Percentiles rank a stretch among this genome's conserved stretches.
Evolutionary conservation across 1,140 invertebrate species (phyloP).

Genomic region (Dendroctonus valens): DNA sequence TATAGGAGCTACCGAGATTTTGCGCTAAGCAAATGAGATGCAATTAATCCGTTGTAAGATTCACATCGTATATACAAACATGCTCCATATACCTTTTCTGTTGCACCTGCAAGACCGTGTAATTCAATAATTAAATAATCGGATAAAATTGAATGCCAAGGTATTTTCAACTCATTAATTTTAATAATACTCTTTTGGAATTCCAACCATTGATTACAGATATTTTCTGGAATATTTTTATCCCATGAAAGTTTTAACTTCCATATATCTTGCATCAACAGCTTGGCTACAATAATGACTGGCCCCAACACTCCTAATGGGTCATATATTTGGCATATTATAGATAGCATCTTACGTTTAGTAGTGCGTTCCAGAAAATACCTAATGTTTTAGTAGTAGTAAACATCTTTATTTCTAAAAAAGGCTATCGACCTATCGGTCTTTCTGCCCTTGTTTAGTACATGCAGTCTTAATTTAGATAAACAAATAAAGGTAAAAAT

Average conservation of each 20-base stretch:
- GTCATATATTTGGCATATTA: too few species aligned
- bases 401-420: too few species aligned
- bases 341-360: conserved; percentile 31
- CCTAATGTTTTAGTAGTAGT: too few species aligned
- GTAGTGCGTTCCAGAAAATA: too few species aligned
- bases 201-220: conserved; percentile 38
- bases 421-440: too few species aligned
- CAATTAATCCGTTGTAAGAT: too few species aligned
- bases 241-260: conserved; percentile 1
- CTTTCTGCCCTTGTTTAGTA: too few species aligned
- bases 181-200: too few species aligned
- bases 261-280: conserved; percentile 17
- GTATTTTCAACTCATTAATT: conserved; percentile 38
- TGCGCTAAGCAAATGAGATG: conserved; percentile 11
- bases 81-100: conserved; percentile 41
- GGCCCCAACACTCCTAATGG: conserved; percentile 41
- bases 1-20: conserved; percentile 28
- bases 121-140: conserved; percentile 50
- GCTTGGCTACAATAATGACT: not conserved
- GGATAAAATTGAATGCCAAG: conserved; percentile 46
- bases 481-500: too few species aligned
- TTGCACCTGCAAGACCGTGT: conserved; percentile 42
- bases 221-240: conserved; percentile 28
- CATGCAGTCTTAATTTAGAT: too few species aligned
- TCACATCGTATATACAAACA: conserved; percentile 39